Conservation (phyloP, 2,797 vertebrate species). For the Gobio occitaniae region DNA sequence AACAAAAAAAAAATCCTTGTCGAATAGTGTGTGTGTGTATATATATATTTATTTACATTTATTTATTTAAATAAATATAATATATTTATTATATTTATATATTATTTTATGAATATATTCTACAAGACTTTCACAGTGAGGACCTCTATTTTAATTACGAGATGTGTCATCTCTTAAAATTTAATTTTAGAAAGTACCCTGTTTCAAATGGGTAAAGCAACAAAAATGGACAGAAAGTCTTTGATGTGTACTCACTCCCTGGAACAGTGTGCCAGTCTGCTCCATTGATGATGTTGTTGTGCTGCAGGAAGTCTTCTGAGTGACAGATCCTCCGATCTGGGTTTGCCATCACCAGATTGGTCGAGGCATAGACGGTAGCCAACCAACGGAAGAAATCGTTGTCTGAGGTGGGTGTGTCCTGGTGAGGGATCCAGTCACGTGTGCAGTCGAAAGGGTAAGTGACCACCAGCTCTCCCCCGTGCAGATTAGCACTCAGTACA, state of each 20-base stretch:
- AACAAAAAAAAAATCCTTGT: too few relatives aligned
- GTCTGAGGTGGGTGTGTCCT: conserved; percentile 88
- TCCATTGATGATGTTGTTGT: conserved; percentile 93
- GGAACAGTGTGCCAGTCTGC: conserved; percentile 95
- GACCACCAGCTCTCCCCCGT: conserved; percentile 93
- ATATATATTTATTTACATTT: too few relatives aligned
- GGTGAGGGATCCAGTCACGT: conserved; percentile 87
- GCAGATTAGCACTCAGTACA: conserved; percentile 94
- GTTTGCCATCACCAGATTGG: conserved; percentile 86
- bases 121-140: background rate
- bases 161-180: background rate
- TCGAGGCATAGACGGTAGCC: conserved; percentile 89
- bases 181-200: background rate
- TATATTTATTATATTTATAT: too few relatives aligned
- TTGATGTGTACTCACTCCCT: conserved; percentile 82
- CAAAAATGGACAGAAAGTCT: background rate
- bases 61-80: too few relatives aligned
- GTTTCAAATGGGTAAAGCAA: too few relatives aligned
- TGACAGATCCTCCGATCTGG: conserved; percentile 88
- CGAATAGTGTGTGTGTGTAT: too few relatives aligned
- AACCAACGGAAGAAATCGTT: conserved; percentile 94
- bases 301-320: conserved; percentile 84
- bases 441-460: conserved; percentile 95
- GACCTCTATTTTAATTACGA: background rate
- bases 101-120: background rate